These are phyloP conservation scores for Stenodema calcarata DNA, from an alignment of 2,888 invertebrate species.

Conservation along the genomic window DNA sequence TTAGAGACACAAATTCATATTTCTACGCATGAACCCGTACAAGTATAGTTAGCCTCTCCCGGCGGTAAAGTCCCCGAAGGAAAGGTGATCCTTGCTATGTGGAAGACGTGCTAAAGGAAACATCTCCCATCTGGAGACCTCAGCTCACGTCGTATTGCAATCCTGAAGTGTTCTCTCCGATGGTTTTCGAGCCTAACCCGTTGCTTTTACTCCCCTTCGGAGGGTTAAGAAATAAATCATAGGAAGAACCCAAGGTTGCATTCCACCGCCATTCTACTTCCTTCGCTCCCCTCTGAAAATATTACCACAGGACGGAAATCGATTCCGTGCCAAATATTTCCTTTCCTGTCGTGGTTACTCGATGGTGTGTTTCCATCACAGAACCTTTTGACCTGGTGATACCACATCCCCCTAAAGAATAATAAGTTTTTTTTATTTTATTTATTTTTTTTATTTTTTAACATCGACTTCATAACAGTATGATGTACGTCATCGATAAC, in stretches of 20 bases:
- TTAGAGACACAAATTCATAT: too few species aligned
- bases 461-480: too few species aligned
- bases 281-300: background rate
- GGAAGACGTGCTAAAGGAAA: background rate
- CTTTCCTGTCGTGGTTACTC: background rate
- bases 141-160: background rate
- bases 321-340: background rate
- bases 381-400: background rate
- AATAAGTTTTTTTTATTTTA: background rate
- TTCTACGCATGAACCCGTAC: too few species aligned
- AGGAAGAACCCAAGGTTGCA: background rate
- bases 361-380: background rate
- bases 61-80: too few species aligned
- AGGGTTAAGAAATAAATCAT: background rate
- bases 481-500: too few species aligned
- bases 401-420: background rate
- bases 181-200: background rate
- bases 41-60: too few species aligned
- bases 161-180: background rate
- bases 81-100: too few species aligned
- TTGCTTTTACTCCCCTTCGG: background rate
- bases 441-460: too few species aligned
- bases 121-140: background rate
- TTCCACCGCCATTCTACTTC: background rate
- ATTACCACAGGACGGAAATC: background rate